Evolutionary conservation across 2,113 vertebrate species (phyloP).

Genomic region (Quiscalus mexicanus): DNA sequence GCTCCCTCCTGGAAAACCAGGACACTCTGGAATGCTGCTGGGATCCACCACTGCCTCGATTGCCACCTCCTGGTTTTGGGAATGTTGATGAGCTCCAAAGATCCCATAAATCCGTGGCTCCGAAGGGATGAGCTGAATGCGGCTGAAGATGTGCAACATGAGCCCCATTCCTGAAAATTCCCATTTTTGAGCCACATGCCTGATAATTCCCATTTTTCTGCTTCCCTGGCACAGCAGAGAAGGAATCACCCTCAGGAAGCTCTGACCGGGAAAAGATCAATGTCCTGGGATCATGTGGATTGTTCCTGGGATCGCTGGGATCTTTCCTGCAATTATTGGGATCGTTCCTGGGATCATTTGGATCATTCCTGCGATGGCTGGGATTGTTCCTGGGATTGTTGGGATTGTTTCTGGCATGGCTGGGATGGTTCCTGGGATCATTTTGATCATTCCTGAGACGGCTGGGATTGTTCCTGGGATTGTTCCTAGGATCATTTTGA

Average conservation of each 20-base stretch:
- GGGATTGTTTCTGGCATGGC: too few relatives aligned
- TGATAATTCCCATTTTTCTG: too few relatives aligned
- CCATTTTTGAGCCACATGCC: not conserved
- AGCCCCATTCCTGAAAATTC: accelerated
- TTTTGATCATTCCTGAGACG: not conserved
- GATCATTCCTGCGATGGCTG: not conserved
- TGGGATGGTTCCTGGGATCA: accelerated
- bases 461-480: not conserved
- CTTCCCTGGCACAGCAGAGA: not conserved
- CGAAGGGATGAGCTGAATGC: accelerated
- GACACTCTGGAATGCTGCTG: not conserved
- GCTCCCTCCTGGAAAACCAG: not conserved
- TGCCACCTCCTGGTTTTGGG: accelerated
- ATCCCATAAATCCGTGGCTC: not conserved
- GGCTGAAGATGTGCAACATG: not conserved
- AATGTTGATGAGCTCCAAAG: accelerated
- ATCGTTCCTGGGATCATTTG: accelerated
- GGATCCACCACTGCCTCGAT: accelerated
- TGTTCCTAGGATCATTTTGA: accelerated
- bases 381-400: accelerated
- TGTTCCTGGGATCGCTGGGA: accelerated
- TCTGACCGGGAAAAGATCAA: not conserved
- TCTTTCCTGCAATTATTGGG: too few relatives aligned
- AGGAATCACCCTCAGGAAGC: not conserved
- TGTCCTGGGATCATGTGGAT: not conserved